Base-by-base conservation (phyloP, 2,113 vertebrate species). In the Aplodontia rufa region DNA sequence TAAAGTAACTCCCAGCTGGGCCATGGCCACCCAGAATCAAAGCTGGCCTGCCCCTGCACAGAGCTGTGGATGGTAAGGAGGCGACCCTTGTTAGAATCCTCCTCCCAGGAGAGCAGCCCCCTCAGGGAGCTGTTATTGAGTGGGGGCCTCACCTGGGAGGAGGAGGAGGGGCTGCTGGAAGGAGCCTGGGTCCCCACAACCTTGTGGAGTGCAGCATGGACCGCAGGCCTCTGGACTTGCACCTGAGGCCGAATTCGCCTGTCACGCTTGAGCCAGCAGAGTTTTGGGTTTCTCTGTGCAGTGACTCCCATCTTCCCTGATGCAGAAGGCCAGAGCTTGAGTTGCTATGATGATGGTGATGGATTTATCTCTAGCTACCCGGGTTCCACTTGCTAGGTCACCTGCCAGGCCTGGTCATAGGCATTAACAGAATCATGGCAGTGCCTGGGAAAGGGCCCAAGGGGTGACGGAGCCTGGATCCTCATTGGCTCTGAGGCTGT, bases 361-460 rank as follows among this genome's bases (percentile, higher is more conserved):
- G 6, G 30, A 68, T 72, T 40, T 22, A 10, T 51, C 55, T 49
- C n/a, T 47, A 40, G 64, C 17, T 62, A 24, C 55, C 4, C 47
- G 24, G 71, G 26, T 10, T 92, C 40, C 2, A 1, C 8, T 37
- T 49, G 45, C 22, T n/a, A 5, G 24, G 9, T 30, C 20, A 35
- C 42, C 26, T 40, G 32, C 30, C 40, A 37, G 42, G 32, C 55
- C 24, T 60, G 17, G 40, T 75, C 49, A 37, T 11, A 60, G n/a
- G n/a, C n/a, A n/a, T n/a, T n/a, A 14, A 17, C 11, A 20, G n/a
- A 66, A 28, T 19, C 3, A 0, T 7, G 1, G 8, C 2, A 35
- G 14, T 37, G 22, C 62, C 19, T 1, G 5, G 19, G 60, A 22
- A 32, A 6, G 6, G 28, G 35, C 14, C 26, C 2, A 5, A 28